Conservation (phyloP, 2,113 vertebrate species). For the Hippocampus guttulatus region DNA sequence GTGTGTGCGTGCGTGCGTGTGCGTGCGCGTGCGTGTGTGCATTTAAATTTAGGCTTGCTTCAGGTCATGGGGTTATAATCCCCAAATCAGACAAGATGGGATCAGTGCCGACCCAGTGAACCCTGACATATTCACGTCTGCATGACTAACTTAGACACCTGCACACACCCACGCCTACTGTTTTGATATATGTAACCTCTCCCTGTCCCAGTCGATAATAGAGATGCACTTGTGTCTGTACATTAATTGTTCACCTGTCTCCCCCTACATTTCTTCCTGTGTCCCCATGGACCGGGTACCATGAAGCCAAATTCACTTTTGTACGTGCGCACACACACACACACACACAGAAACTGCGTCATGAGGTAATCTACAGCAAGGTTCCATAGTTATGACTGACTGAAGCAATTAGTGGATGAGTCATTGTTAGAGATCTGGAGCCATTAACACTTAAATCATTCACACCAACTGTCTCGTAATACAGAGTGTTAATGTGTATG, state of each 20-base stretch:
- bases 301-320: slow-evolving; percentile 8
- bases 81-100: slow-evolving; percentile 51
- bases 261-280: slow-evolving; percentile 20
- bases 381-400: slow-evolving; percentile 42
- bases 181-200: slow-evolving; percentile 37
- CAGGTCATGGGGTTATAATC: slow-evolving; percentile 49
- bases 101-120: slow-evolving; percentile 50
- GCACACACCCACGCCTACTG: slow-evolving; percentile 1
- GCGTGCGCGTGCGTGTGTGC: slow-evolving; percentile 4
- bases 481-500: background rate
- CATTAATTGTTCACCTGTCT: slow-evolving; percentile 44
- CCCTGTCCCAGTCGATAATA: slow-evolving; percentile 35
- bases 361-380: slow-evolving; percentile 50
- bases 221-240: slow-evolving; percentile 30
- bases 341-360: slow-evolving; percentile 13
- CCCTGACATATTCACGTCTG: slow-evolving; percentile 37
- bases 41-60: slow-evolving; percentile 13
- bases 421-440: slow-evolving; percentile 40
- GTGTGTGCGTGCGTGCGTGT: background rate
- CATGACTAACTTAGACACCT: slow-evolving; percentile 1
- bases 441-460: slow-evolving; percentile 50
- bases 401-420: slow-evolving; percentile 46
- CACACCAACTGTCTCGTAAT: slow-evolving; percentile 19
- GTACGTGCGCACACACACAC: background rate
- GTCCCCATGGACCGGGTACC: slow-evolving; percentile 25